Conservation (phyloP, 1,140 invertebrate species). For the Heliconius nattereri region DNA sequence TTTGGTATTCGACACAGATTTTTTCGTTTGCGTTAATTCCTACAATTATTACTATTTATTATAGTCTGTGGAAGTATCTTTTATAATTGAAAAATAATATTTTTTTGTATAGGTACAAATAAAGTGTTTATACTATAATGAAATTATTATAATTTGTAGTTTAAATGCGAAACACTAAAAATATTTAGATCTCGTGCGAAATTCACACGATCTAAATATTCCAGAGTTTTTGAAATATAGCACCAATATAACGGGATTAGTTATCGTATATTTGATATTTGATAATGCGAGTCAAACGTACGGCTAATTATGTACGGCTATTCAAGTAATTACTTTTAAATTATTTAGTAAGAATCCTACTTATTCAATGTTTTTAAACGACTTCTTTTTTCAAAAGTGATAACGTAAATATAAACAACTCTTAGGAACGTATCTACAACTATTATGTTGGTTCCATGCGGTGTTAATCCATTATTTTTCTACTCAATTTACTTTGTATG, state of each 20-base stretch:
- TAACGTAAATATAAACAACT: too few species aligned
- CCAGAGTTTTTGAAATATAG: not conserved
- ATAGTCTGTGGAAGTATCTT: too few species aligned
- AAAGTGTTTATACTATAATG: not conserved
- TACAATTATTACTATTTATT: not conserved
- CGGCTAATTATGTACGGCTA: not conserved
- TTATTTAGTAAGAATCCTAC: not conserved
- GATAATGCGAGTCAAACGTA: not conserved
- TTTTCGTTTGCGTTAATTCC: not conserved
- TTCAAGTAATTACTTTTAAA: not conserved
- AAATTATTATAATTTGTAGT: not conserved
- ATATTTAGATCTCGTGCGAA: not conserved
- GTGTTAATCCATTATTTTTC: too few species aligned
- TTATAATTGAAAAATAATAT: too few species aligned
- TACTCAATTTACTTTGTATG: too few species aligned
- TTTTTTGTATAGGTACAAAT: too few species aligned
- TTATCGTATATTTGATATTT: not conserved
- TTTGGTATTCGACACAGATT: constrained; percentile 26
- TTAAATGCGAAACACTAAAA: not conserved
- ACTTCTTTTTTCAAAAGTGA: too few species aligned
- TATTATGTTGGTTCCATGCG: too few species aligned
- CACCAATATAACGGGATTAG: not conserved
- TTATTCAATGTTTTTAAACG: not conserved
- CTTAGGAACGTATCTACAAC: too few species aligned
- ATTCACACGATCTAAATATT: not conserved